Evolutionary conservation across 1,140 invertebrate genomes (phyloP), one percentile per base, ranked within the genome.

Genomic region (Philotrypesis tridentata): DNA sequence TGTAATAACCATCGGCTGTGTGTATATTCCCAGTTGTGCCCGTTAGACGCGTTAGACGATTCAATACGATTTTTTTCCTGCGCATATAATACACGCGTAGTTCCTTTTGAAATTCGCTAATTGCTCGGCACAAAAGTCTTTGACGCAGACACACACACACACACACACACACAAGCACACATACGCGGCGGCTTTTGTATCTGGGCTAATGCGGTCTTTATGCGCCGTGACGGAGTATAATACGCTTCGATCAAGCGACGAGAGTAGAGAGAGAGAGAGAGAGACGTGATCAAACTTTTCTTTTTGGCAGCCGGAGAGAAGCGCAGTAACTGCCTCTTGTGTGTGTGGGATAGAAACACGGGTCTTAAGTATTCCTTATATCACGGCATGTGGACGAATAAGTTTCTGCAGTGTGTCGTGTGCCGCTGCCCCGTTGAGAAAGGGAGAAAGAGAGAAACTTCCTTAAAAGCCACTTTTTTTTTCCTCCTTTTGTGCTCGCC

Each of bases 301-400:
- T 21, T 55, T 55, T 55, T 12, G 7, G 7, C 17, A 55, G 48
- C 14, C 0, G 17, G 5, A 48, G 43, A 12, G 43, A 48, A n/a
- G 21, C 6, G 21, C 21, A n/a, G 7, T 55, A 55, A 55, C 48
- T 55, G 6, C 48, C 7, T 11, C 5, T 14, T 43, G 12, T 4
- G n/a, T 55, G 60, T 74, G 72, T 23, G 72, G 72, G 48, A 29
- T 74, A 37, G 43, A 74, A 43, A 43, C 40, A 43, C 40, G 40
- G n/a, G 40, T 7, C 40, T 43, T 43, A 43, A 60, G 55, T 74
- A 74, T 74, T 75, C 55, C 33, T 37, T 60, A 60, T 37, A 33
- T 37, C 73, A 37, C 2, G 55, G 55, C 29, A 61, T 75, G 61
- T 75, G 73, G 61, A 75, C 61, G 73, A 75, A 75, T 75, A 23